These are phyloP conservation scores for Monopis laevigella DNA, from an alignment of 2,888 invertebrate genomes.

Conservation along the genomic window DNA sequence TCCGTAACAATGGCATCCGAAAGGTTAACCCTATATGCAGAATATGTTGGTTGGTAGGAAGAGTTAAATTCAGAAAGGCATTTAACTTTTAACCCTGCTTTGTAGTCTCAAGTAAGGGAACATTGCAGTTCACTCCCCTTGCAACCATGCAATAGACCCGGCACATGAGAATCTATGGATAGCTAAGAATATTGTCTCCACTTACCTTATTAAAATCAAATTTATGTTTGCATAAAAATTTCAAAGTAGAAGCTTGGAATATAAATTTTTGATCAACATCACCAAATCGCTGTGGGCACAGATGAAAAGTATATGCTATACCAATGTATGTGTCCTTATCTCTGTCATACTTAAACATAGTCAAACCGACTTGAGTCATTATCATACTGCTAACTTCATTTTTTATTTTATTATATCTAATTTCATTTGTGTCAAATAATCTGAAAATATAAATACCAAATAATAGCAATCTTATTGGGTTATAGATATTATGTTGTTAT, in stretches of 20 bases:
- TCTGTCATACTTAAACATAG: conserved; percentile 68
- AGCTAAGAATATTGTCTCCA: not conserved
- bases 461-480: not conserved
- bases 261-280: conserved; percentile 68
- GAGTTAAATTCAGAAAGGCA: too few relatives aligned
- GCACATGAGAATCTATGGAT: not conserved
- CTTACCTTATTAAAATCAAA: conserved; percentile 83
- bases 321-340: conserved; percentile 68
- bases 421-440: conserved; percentile 46
- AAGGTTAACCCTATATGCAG: too few relatives aligned
- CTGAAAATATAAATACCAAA: conserved; percentile 28
- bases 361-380: conserved; percentile 75
- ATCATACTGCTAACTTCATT: conserved; percentile 54
- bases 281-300: conserved; percentile 72
- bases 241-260: conserved; percentile 71
- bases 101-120: too few relatives aligned
- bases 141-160: too few relatives aligned
- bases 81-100: too few relatives aligned
- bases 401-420: conserved; percentile 44
- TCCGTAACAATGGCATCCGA: too few relatives aligned
- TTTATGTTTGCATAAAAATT: conserved; percentile 70
- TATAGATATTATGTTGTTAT: not conserved
- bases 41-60: too few relatives aligned
- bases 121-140: too few relatives aligned
- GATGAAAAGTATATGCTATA: conserved; percentile 73